Conservation (phyloP, 2,113 vertebrate genomes). For the Mus spicilegus region DNA sequence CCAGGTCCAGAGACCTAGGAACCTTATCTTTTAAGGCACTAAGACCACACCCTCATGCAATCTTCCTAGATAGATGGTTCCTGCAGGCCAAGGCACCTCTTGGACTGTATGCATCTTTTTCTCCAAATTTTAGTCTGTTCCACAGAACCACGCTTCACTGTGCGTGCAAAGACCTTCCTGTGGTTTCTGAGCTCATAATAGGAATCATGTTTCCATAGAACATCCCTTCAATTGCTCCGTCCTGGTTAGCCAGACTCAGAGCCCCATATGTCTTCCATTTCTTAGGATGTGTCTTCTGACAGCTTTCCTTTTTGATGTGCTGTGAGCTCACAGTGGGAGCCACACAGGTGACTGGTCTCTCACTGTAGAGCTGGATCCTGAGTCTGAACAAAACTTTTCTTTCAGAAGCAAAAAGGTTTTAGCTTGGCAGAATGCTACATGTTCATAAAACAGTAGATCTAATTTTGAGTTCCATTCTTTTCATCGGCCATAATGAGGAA, state of each 20-base stretch:
- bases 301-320: background rate
- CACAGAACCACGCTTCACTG: background rate
- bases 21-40: background rate
- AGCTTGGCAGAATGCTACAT: rapidly evolving
- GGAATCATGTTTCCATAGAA: background rate
- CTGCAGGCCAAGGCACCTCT: background rate
- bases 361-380: rapidly evolving
- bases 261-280: conserved; percentile 17
- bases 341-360: background rate
- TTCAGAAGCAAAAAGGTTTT: rapidly evolving
- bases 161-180: background rate
- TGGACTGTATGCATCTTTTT: too few relatives aligned
- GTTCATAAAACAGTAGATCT: background rate
- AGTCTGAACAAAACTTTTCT: background rate
- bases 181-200: background rate
- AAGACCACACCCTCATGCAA: too few relatives aligned
- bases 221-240: background rate
- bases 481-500: background rate
- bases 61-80: background rate
- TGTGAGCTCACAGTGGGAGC: background rate
- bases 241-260: background rate
- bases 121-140: background rate
- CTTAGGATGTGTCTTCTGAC: background rate
- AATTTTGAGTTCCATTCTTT: background rate
- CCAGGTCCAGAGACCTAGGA: background rate